Evolutionary conservation across 2,888 invertebrate species (phyloP).

Genomic region (Mythimna ferrago): DNA sequence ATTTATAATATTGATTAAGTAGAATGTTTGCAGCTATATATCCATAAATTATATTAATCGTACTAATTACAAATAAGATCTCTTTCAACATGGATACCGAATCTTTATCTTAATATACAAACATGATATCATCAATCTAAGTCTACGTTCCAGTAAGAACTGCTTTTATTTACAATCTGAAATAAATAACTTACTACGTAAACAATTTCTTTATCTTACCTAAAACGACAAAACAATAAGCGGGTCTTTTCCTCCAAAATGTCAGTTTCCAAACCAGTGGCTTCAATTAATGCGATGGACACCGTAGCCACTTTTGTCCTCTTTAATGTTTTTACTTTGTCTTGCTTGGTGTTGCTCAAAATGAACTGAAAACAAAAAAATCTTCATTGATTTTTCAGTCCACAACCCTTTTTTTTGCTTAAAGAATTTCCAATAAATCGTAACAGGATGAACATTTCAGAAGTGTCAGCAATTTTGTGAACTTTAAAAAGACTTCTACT

Average conservation of each 20-base stretch:
- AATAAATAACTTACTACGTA: slow-evolving; percentile 2
- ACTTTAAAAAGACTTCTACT: slow-evolving; percentile 64
- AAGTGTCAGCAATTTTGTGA: slow-evolving; percentile 57
- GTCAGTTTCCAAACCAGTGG: slow-evolving; percentile 94
- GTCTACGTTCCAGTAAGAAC: background rate
- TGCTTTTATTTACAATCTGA: slow-evolving; percentile 14
- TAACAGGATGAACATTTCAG: slow-evolving; percentile 48
- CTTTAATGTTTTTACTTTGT: slow-evolving; percentile 70
- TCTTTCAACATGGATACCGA: background rate
- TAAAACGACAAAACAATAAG: slow-evolving; percentile 97
- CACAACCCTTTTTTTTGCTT: slow-evolving; percentile 21
- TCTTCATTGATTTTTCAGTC: slow-evolving; percentile 9
- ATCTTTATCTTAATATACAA: slow-evolving; percentile 7
- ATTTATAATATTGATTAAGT: background rate
- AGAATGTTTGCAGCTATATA: no score
- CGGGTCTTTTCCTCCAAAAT: slow-evolving; percentile 95
- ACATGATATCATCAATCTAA: slow-evolving; percentile 12
- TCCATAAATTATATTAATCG: no score
- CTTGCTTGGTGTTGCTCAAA: slow-evolving; percentile 81
- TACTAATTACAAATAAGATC: slow-evolving; percentile 2
- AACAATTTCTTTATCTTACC: slow-evolving; percentile 85
- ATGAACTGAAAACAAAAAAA: slow-evolving; percentile 75
- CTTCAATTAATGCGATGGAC: slow-evolving; percentile 98
- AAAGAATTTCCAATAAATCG: slow-evolving; percentile 52
- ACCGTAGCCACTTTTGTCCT: slow-evolving; percentile 92